A percentile compares a stretch with the other conserved stretches of the same genome.
Evolutionary conservation across 2,888 invertebrate genomes (phyloP).

Genomic region (Bibio marci): DNA sequence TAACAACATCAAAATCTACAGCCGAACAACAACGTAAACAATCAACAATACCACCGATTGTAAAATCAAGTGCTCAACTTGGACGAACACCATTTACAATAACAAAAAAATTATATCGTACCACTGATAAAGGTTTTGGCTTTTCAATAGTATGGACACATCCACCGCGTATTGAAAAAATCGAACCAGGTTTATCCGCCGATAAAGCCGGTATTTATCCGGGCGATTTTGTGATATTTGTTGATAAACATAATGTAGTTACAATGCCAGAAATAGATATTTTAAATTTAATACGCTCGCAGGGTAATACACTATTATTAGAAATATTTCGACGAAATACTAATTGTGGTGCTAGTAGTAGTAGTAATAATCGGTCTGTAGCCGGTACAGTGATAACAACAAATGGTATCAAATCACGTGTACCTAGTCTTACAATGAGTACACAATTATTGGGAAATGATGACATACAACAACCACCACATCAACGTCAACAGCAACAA

Average conservation of each 20-base stretch:
- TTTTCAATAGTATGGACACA: conserved; percentile 82
- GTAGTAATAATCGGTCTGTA: neutral
- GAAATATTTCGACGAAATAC: conserved; percentile 46
- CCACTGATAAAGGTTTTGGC: conserved; percentile 50
- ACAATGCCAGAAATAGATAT: conserved; percentile 60
- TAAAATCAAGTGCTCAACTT: conserved; percentile 31
- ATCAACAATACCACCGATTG: conserved; percentile 17
- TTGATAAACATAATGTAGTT: conserved; percentile 73
- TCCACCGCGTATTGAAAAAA: conserved; percentile 70
- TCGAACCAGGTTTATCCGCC: conserved; percentile 65
- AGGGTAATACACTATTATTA: conserved; percentile 48
- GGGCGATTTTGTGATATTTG: conserved; percentile 77
- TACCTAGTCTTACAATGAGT: conserved; percentile 2
- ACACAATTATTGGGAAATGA: neutral
- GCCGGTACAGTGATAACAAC: conserved; percentile 4
- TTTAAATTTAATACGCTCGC: conserved; percentile 44
- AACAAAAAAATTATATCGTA: conserved; percentile 42
- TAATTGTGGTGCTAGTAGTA: neutral
- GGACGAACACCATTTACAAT: conserved; percentile 74
- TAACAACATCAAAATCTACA: conserved; percentile 30
- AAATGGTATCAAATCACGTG: conserved; percentile 3
- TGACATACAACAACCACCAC: conserved; percentile 3
- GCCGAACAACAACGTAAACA: neutral
- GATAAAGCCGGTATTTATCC: conserved; percentile 67
- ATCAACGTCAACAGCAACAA: conserved; percentile 5